phyloP scores from a whole-genome alignment of 2,888 invertebrate species.

The Endomychus coccineus region DNA sequence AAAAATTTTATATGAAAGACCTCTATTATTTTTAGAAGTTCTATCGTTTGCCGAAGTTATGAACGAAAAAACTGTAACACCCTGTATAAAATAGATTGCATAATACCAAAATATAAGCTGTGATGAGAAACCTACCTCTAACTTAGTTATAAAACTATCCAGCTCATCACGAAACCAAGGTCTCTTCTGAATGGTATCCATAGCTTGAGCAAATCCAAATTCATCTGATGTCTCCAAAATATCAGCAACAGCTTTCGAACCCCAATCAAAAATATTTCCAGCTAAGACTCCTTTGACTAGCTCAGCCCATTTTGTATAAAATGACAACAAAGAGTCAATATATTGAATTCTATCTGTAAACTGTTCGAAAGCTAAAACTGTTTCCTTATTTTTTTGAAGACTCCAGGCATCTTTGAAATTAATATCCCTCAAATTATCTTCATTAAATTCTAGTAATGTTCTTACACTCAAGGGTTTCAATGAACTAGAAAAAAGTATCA shows the following conservation, averaged over 20 bases:
- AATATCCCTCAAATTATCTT: conserved; percentile 82
- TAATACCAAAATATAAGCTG: conserved; percentile 4
- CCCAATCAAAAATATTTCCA: conserved; percentile 97
- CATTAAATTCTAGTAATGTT: conserved; percentile 83
- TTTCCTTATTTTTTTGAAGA: conserved; percentile 82
- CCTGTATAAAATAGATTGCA: too few species aligned
- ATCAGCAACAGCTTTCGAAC: conserved; percentile 81
- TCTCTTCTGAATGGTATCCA: conserved; percentile 73
- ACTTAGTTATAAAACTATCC: conserved; percentile 71
- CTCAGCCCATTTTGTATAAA: conserved; percentile 55
- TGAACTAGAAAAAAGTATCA: conserved; percentile 24
- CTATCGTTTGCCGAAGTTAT: too few species aligned
- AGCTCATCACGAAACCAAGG: conserved; percentile 90
- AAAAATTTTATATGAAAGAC: too few species aligned
- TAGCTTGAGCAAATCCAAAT: conserved; percentile 78
- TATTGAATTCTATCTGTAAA: conserved; percentile 59
- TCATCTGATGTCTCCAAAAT: conserved; percentile 64
- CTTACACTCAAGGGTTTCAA: conserved; percentile 78
- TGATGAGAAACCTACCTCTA: conserved; percentile 48
- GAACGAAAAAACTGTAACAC: too few species aligned
- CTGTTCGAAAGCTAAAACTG: conserved; percentile 66
- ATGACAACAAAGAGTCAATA: conserved; percentile 61
- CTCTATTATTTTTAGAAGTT: too few species aligned
- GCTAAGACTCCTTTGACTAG: conserved; percentile 61
- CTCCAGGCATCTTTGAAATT: conserved; percentile 87